These are phyloP conservation scores for Xenus cinereus DNA, from an alignment of 2,113 vertebrate species.

Conservation along the genomic window DNA sequence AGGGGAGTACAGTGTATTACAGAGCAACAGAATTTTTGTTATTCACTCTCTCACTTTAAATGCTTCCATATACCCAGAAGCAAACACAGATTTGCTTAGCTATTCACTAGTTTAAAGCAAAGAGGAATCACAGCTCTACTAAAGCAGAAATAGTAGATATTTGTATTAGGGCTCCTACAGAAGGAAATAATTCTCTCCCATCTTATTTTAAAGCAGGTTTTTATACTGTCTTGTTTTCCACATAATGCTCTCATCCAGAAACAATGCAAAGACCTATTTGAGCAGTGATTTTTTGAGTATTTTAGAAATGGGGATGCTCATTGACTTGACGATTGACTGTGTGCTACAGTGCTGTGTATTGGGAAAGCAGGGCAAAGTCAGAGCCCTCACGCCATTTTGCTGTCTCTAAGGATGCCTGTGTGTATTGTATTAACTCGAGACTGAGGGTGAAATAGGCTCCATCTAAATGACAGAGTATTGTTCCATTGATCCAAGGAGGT, in stretches of 20 bases:
- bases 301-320: background rate
- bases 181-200: background rate
- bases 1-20: background rate
- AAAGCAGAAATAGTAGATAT: background rate
- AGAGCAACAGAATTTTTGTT: constrained; percentile 17
- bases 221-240: background rate
- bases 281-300: background rate
- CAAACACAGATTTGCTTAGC: background rate
- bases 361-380: background rate
- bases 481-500: background rate
- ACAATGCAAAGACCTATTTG: background rate
- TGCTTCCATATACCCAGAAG: background rate
- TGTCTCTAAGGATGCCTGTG: background rate
- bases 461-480: background rate
- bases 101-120: background rate
- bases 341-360: background rate
- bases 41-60: background rate
- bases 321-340: background rate
- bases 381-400: background rate
- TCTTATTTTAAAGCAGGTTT: background rate
- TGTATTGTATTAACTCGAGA: background rate
- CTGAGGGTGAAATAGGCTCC: background rate
- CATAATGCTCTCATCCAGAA: background rate
- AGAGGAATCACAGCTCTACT: background rate
- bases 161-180: background rate